Conservation (phyloP, 30 jellyfish, hydroid and myxozoan species). For the Nemopilema nomurai region DNA sequence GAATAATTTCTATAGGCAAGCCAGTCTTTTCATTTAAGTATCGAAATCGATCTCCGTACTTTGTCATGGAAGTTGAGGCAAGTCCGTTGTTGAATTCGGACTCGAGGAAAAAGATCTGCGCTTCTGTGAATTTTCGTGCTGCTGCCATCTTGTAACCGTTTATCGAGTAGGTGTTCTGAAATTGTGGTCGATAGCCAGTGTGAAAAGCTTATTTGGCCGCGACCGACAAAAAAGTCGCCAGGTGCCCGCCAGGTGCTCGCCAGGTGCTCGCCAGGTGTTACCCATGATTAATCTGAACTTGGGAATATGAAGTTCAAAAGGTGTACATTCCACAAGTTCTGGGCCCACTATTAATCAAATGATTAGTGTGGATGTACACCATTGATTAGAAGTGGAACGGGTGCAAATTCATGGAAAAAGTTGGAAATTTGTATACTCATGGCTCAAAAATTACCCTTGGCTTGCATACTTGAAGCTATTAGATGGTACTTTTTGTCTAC, state of each 20-base stretch:
- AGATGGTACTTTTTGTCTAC: slow-evolving; percentile 28
- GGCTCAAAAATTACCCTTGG: slow-evolving; percentile 9
- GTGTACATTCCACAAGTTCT: too few relatives aligned
- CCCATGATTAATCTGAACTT: neutral
- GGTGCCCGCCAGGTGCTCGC: slow-evolving; percentile 8
- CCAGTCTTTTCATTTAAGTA: neutral
- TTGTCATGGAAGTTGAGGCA: slow-evolving; percentile 4
- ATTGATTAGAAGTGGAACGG: slow-evolving; percentile 6
- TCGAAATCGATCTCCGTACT: neutral
- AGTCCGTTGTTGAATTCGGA: neutral
- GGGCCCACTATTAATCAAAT: neutral
- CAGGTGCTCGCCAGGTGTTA: neutral
- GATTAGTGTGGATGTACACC: neutral
- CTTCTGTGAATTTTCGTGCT: slow-evolving; percentile 10
- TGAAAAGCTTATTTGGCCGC: neutral
- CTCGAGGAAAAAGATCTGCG: neutral
- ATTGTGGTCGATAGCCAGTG: neutral
- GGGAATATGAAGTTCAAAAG: neutral
- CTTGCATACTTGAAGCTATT: slow-evolving; percentile 1
- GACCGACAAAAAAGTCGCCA: neutral
- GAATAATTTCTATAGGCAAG: neutral
- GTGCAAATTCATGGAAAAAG: slow-evolving; percentile 5
- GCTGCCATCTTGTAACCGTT: neutral
- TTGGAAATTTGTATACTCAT: neutral
- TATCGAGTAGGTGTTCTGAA: neutral